Evolutionary conservation across 2,113 vertebrate species (phyloP).

Genomic region (Mormoops blainvillei): DNA sequence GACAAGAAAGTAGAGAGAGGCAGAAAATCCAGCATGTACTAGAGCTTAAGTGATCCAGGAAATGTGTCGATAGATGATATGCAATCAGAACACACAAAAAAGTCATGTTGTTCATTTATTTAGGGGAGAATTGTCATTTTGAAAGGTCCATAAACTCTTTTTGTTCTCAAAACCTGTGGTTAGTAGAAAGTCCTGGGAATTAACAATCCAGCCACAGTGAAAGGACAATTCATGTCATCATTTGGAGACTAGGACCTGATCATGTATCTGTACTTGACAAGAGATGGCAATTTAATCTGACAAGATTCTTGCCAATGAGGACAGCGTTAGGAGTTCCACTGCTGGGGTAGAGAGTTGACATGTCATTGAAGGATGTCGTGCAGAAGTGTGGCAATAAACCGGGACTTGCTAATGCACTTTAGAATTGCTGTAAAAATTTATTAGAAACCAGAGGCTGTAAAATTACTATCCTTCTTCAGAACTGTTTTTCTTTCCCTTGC

Average conservation of each 20-base stretch:
- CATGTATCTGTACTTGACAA: slow-evolving; percentile 77
- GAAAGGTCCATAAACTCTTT: slow-evolving; percentile 52
- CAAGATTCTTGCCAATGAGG: slow-evolving; percentile 76
- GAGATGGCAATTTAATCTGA: slow-evolving; percentile 81
- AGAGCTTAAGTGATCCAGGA: not conserved
- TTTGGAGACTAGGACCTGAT: slow-evolving; percentile 59
- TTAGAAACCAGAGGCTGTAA: slow-evolving; percentile 83
- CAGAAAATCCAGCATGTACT: not conserved
- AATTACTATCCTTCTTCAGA: slow-evolving; percentile 76
- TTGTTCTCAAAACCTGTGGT: not conserved
- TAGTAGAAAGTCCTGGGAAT: slow-evolving; percentile 39
- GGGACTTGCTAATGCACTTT: slow-evolving; percentile 78
- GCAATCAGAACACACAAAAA: not conserved
- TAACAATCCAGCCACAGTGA: slow-evolving; percentile 47
- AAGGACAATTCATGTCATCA: slow-evolving; percentile 67
- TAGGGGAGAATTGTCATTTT: not conserved
- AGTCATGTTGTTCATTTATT: not conserved
- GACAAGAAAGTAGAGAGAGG: not conserved
- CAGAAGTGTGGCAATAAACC: slow-evolving; percentile 78
- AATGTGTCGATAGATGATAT: not conserved
- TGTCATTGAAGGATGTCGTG: slow-evolving; percentile 74
- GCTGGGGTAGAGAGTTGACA: slow-evolving; percentile 74
- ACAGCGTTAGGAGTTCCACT: slow-evolving; percentile 75
- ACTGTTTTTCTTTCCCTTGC: slow-evolving; percentile 75
- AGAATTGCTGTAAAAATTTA: slow-evolving; percentile 81